A percentile compares a stretch with the other conserved stretches of the same genome.
Evolutionary conservation across 2,797 vertebrate species (phyloP).

Genomic region (Oceanodroma leucorhoa): DNA sequence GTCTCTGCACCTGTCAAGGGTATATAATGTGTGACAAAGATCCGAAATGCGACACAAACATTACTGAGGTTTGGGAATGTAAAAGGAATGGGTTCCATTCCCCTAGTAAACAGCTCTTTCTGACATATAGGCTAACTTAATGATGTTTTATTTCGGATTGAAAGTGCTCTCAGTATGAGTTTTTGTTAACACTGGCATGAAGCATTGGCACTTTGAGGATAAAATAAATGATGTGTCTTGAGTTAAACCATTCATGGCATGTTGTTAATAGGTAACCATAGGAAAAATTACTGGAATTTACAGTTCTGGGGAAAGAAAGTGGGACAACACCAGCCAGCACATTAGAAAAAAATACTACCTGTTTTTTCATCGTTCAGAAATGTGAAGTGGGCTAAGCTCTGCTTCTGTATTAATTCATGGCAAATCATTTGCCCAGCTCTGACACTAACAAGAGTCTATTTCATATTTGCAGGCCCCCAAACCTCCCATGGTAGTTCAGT

Average conservation of each 20-base stretch:
- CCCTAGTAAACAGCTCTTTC: not conserved
- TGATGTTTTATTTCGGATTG: not conserved
- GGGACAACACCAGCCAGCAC: not conserved
- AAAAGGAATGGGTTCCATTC: not conserved
- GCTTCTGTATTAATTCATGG: conserved; percentile 25
- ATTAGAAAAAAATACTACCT: not conserved
- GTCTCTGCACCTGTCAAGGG: not conserved
- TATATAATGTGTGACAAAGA: not conserved
- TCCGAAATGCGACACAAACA: not conserved
- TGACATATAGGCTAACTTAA: not conserved
- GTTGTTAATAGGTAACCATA: not conserved
- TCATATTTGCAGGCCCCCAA: conserved; percentile 34
- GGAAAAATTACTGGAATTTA: not conserved
- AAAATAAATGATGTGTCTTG: not conserved
- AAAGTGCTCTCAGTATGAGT: not conserved
- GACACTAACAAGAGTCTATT: conserved; percentile 51
- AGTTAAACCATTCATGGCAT: conserved; percentile 2
- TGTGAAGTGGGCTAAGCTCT: not conserved
- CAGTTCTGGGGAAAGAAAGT: not conserved
- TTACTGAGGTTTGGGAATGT: not conserved
- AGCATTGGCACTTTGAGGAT: not conserved
- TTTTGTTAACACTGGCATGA: not conserved
- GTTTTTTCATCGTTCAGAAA: not conserved
- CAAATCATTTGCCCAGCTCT: conserved; percentile 18
- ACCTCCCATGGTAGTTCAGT: conserved; percentile 36